These are phyloP conservation scores for Amblyjoppa fuscipennis DNA, from an alignment of 2,888 invertebrate species.

Conservation along the genomic window DNA sequence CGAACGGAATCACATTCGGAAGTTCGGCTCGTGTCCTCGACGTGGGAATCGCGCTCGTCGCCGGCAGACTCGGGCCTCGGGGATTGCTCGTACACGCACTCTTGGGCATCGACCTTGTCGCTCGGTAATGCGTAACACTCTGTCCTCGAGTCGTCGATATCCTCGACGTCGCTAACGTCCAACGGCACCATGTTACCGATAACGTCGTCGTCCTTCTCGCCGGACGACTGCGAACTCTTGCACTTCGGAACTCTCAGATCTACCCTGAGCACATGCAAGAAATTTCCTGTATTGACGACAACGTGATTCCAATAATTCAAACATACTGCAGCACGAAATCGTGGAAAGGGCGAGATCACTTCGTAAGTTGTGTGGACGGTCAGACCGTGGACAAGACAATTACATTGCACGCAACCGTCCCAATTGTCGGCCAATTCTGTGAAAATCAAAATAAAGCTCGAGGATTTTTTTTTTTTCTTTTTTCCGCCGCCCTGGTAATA, in stretches of 20 bases:
- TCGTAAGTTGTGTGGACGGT: constrained; percentile 97
- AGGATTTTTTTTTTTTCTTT: neutral
- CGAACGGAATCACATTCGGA: constrained; percentile 77
- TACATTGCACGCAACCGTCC: constrained; percentile 88
- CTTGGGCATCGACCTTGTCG: constrained; percentile 78
- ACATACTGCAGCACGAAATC: constrained; percentile 90
- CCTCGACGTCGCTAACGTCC: constrained; percentile 81
- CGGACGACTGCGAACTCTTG: constrained; percentile 75
- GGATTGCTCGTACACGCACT: constrained; percentile 76
- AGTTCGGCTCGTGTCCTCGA: constrained; percentile 76
- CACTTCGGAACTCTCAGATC: constrained; percentile 85
- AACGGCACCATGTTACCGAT: constrained; percentile 79
- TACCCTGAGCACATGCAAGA: constrained; percentile 91
- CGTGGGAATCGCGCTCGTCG: constrained; percentile 71
- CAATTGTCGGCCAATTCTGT: constrained; percentile 86
- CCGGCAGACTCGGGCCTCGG: constrained; percentile 77
- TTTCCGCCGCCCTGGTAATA: neutral
- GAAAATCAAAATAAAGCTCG: constrained; percentile 34
- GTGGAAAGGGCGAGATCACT: constrained; percentile 94
- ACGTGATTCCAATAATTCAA: constrained; percentile 91
- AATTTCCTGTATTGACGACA: constrained; percentile 94
- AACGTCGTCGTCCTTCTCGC: constrained; percentile 82
- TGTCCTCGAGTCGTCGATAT: constrained; percentile 78
- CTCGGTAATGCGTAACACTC: constrained; percentile 78
- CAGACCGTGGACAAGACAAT: constrained; percentile 95